Base-by-base conservation (phyloP, 2,888 invertebrate species). In the Frankliniella fusca region DNA sequence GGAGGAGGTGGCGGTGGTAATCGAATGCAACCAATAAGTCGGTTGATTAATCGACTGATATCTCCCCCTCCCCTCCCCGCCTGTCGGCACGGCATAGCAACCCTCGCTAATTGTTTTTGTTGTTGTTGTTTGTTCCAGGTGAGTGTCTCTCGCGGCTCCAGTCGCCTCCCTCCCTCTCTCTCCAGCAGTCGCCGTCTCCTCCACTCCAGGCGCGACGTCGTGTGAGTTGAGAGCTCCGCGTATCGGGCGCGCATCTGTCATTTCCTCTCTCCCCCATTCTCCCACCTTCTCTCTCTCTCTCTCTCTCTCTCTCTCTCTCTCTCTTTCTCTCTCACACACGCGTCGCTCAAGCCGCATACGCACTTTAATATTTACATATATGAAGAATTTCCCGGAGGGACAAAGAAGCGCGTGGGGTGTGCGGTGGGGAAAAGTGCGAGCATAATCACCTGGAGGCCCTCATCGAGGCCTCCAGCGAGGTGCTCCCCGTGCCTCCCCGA, bases 1-100 rank as follows among this genome's bases (percentile, higher is more conserved):
- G 38, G 38, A 5, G 7, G 15, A 8, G 54, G 3, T 18, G 54
- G 12, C 12, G 54, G 70, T 27, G 70, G 70, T 76, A 76, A 76
- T 76, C 70, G 70, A 76, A 27, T 76, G 70, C 70, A 27, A 10
- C 70, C 70, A 76, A 76, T 76, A 76, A 76, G 70, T 76, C 70
- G 70, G 23, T 76, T 76, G 70, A 76, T 76, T 76, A 76, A 76
- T 27, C 70, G 70, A 76, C 23, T 11, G 2, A 9, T 12, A 23
- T 8, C 8, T 8, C 23, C 70, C 27, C 70, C 9, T 27, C 9
- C 70, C 8, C 27, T 10, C 11, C 27, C 8, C 70, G 70, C 0
- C 9, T 20, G 9, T 20, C 23, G 54, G 54, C 18, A 54, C 18
- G 54, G 8, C 54, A n/a, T n/a, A 54, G 8, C 18, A 18, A 3